Conservation (phyloP, 2,888 invertebrate genomes). For the Phaedon cochleariae region DNA sequence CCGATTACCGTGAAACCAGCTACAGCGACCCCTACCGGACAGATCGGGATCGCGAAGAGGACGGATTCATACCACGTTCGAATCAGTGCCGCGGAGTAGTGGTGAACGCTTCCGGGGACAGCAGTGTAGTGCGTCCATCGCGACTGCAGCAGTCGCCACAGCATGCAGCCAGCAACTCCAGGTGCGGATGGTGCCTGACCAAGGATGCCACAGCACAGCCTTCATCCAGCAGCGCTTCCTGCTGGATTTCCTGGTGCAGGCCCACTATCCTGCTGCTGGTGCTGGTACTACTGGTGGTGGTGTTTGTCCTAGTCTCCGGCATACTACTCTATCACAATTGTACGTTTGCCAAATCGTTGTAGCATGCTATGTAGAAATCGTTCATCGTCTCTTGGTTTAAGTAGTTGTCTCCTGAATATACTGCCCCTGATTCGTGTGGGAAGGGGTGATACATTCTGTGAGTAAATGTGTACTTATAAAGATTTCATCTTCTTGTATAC, state of each 20-base stretch:
- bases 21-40: constrained; percentile 31
- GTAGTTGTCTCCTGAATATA: no score
- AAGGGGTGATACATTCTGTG: no score
- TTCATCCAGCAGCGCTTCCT: constrained; percentile 55
- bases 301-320: constrained; percentile 68
- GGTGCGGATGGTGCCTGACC: constrained; percentile 53
- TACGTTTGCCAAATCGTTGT: constrained; percentile 58
- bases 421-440: no score
- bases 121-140: constrained; percentile 52
- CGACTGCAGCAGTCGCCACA: constrained; percentile 33
- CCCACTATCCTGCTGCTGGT: constrained; percentile 67
- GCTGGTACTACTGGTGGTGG: constrained; percentile 66
- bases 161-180: constrained; percentile 19
- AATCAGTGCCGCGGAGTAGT: constrained; percentile 56
- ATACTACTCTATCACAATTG: constrained; percentile 70
- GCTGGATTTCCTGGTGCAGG: constrained; percentile 65
- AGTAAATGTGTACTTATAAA: no score
- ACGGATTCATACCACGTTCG: constrained; percentile 54
- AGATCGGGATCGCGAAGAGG: constrained; percentile 45
- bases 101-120: constrained; percentile 59
- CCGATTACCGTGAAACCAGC: constrained; percentile 40
- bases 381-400: constrained; percentile 7
- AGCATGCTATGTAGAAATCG: not conserved
- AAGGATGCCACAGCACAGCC: constrained; percentile 48
- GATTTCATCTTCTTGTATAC: no score